Evolutionary conservation across 2,888 invertebrate species (phyloP).

Genomic region (Megalurothrips usitatus): DNA sequence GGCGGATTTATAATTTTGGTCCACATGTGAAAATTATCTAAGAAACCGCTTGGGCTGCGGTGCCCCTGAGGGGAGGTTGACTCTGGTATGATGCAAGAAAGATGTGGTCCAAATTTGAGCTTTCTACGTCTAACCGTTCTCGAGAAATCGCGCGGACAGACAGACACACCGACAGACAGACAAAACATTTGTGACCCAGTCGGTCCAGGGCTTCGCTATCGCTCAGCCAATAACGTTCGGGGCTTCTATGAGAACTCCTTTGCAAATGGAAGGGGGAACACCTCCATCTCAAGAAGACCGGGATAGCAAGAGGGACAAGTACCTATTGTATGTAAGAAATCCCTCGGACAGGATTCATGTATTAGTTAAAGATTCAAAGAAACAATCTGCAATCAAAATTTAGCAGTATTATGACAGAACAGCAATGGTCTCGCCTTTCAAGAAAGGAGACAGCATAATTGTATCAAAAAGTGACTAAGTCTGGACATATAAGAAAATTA

Average conservation of each 20-base stretch:
- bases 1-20: too few relatives aligned
- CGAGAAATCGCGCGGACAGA: too few relatives aligned
- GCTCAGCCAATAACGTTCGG: neutral
- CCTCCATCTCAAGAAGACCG: neutral
- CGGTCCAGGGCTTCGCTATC: too few relatives aligned
- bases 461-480: neutral
- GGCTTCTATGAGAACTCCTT: neutral
- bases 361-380: neutral
- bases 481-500: neutral
- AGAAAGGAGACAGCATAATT: neutral
- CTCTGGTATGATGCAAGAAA: too few relatives aligned
- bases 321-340: neutral
- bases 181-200: too few relatives aligned
- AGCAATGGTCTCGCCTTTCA: neutral
- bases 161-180: too few relatives aligned
- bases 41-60: too few relatives aligned
- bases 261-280: too few relatives aligned
- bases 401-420: neutral
- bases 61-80: too few relatives aligned
- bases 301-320: neutral
- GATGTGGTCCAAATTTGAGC: too few relatives aligned
- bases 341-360: neutral
- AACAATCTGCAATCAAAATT: neutral
- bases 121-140: too few relatives aligned
- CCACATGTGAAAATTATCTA: too few relatives aligned